A percentile compares a stretch with the other conserved stretches of the same genome.
Evolutionary conservation across 2,797 vertebrate genomes (phyloP).

Genomic region (Hoplostethus atlanticus): DNA sequence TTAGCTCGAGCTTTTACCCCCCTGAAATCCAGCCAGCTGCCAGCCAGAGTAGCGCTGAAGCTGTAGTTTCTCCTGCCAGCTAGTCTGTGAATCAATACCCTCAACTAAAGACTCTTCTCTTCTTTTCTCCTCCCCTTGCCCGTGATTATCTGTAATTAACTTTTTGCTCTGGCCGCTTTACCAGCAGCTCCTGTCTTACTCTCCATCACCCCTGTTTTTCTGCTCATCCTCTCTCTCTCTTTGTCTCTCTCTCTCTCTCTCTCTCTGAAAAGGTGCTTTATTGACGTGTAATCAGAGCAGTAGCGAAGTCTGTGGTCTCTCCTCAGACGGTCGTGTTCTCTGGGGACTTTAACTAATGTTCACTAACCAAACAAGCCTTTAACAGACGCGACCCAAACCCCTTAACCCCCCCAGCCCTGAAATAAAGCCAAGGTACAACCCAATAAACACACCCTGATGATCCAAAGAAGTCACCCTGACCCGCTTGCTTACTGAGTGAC

Average conservation of each 20-base stretch:
- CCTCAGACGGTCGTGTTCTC: conserved; percentile 67
- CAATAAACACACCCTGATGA: conserved; percentile 57
- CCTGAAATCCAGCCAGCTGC: conserved; percentile 6
- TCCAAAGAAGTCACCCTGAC: conserved; percentile 83
- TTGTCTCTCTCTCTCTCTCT: conserved; percentile 26
- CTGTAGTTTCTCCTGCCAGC: conserved; percentile 43
- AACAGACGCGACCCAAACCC: conserved; percentile 50
- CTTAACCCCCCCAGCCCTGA: conserved; percentile 6
- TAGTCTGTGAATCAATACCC: conserved; percentile 70
- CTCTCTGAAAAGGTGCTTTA: conserved; percentile 79
- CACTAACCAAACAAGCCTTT: conserved; percentile 78
- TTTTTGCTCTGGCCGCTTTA: conserved; percentile 50
- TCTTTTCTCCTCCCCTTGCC: conserved; percentile 33
- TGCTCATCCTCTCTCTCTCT: conserved; percentile 18
- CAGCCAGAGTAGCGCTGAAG: conserved; percentile 56
- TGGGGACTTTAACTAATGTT: conserved; percentile 70
- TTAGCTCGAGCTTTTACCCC: conserved; percentile 60
- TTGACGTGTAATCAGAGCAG: conserved; percentile 74
- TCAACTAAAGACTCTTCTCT: conserved; percentile 55
- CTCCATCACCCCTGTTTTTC: conserved; percentile 47
- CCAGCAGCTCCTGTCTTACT: conserved; percentile 34
- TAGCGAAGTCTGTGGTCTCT: conserved; percentile 63
- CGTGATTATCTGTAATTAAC: conserved; percentile 53
- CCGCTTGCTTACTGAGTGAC: conserved; percentile 42
- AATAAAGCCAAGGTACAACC: conserved; percentile 83